Base-by-base conservation (phyloP, 2,113 vertebrate genomes). In the Columba janthina region DNA sequence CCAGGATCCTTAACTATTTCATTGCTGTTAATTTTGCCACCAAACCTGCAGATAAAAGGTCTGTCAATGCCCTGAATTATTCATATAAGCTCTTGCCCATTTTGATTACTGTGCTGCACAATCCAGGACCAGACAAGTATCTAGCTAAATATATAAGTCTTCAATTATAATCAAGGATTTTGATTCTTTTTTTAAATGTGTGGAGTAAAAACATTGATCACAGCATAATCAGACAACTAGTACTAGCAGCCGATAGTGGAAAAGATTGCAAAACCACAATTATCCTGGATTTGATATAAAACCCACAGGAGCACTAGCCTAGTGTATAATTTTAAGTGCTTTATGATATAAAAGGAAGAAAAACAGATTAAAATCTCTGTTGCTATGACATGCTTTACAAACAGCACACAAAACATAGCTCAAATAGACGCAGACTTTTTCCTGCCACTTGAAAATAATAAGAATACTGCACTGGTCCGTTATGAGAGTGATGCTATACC, bases 1-100 rank as follows among this genome's bases (percentile, higher is more conserved):
- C n/a, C 61, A 84, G 10, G 36, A 87, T 86, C 81, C 29, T 95
- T 96, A 91, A 93, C 77, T 73, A 54, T 71, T 90, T 89, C 34
- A 48, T 12, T 85, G 42, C 87, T 93, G 56, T n/a, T 69, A 29
- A 54, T 89, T 93, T 81, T 75, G 31, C 72, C 38, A 83, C 32
- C 14, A 86, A 93, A 60, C 18, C 75, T 81, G 32, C 11, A 70
- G 13, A 78, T 28, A 54, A 10, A 16, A 22, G 1, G 0, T 51
- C 85, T 77, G 26, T 44, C 54, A 74, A 17, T 81, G 31, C 10
- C 26, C 42, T 58, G 46, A 94, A 65, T 79, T 66, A 93, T 25
- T 75, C 34, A 51, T 14, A 21, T 17, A 48, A 79, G 15, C 26
- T 40, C 29, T 26, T 25, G 31, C 46, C 25, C 4, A 12, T 64